Base-by-base conservation (phyloP, 2,797 vertebrate genomes). In the Alca torda region DNA sequence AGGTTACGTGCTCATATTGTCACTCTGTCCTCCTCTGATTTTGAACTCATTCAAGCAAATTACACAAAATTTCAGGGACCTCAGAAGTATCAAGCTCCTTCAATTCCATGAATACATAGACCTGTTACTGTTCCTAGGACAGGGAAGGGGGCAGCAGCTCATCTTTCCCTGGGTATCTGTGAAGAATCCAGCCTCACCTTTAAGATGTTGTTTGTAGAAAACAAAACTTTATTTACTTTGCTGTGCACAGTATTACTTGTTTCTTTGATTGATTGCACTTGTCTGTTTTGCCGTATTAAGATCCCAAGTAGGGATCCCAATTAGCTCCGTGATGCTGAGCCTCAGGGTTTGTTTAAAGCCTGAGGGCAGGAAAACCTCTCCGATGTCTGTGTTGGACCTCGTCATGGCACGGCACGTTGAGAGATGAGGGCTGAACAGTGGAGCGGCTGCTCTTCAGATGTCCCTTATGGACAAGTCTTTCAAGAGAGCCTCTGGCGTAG, bases 361-460 rank as follows among this genome's bases (percentile, higher is more conserved):
- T 4, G 1, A 46, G 26, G 50, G 17, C 45, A 86, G 65, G 35
- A 45, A 14, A 60, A n/a, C 31, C 25, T 61, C 21, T 13, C 59
- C 0, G 3, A 39, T 2, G 1, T 41, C 54, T 41, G 4, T 78
- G 45, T 19, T 76, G 76, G 72, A 60, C 16, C 28, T 79, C 0
- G 0, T 46, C 20, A 35, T 35, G 45, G 41, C 67, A 35, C 0
- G 1, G 15, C 2, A 1, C 1, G 0, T 10, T 56, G 67, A 45
- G 39, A 72, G 30, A 16, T 54, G 30, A 51, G 20, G 31, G 31
- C 13, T 84, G 65, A 68, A 39, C 28, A 70, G 43, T 1, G 16
- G 12, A 79, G 35, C 30, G 39, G 45, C 88, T 85, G 56, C 43
- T 75, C 14, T 60, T 59, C 35, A 48, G 33, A 9, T 19, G 21